Evolutionary conservation across 1,140 invertebrate species (phyloP), one percentile per base, ranked within the genome.

Genomic region (Drosophila gunungcola): DNA sequence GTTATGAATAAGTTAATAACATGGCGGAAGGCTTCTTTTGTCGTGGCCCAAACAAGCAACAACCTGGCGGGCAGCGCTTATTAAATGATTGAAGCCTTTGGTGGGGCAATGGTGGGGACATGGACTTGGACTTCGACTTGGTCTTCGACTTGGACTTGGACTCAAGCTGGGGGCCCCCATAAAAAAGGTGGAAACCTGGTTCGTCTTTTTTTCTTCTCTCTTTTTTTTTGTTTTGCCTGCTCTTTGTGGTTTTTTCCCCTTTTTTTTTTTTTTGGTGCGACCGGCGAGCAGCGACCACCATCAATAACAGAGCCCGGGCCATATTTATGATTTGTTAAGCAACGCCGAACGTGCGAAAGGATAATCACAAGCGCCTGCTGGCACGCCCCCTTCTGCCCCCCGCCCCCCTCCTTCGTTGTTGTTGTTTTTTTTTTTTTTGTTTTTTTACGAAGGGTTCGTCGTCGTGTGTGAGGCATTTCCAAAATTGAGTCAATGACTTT

Each of bases 1-100:
- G 83, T 91, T 91, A 91, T 90, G 88, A 90, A 91, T 91, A 91
- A 91, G 90, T 91, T 91, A 91, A 91, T 91, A 91, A 90, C 74
- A 91, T 85, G 86, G 90, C 90, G 90, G 90, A 88, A 91, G 90
- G 73, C 76, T 72, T 78, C 80, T 91, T 91, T 90, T 88, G 82
- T 86, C 83, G 78, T 89, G 80, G 48, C 80, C 73, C 76, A 55
- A 73, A 65, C 77, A 51, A 74, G 45, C 54, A 52, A 52, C 58
- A 58, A 49, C 41, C 45, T 43, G 48, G 54, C 79, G 60, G 62
- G 62, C 81, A 80, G 63, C 73, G 83, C 82, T 83, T 88, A 88
- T 88, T 88, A 88, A 88, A 88, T 88, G 83, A 88, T 88, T 83
- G 83, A 77, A 72, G 84, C 67, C 67, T 56, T 68, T 61, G 42